A percentile compares a stretch with the other conserved stretches of the same genome.
Conservation (phyloP, 2,113 vertebrate species). For the Poecile atricapillus region DNA sequence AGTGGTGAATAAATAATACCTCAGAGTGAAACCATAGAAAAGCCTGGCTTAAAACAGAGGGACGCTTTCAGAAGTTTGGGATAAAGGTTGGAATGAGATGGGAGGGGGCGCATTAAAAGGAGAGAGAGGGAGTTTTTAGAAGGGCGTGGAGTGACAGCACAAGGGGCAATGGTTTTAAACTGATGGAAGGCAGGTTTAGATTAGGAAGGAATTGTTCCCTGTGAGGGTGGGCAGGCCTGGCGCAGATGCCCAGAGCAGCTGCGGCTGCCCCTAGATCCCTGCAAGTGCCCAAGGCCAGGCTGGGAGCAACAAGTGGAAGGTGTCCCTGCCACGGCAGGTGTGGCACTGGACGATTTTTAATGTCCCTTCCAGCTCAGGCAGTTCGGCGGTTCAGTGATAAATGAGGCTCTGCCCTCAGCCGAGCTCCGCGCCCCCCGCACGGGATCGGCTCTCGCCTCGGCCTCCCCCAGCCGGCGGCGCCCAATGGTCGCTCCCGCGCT, state of each 20-base stretch:
- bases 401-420: accelerated
- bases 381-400: accelerated
- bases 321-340: accelerated
- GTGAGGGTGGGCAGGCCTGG: accelerated
- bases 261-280: too few relatives aligned
- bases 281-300: not conserved
- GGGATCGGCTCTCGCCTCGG: accelerated
- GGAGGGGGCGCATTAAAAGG: not conserved
- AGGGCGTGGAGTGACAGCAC: not conserved
- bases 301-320: not conserved
- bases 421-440: accelerated
- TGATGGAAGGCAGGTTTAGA: not conserved
- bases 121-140: not conserved
- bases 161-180: not conserved
- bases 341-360: not conserved
- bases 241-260: accelerated
- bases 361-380: accelerated
- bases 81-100: not conserved
- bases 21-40: not conserved
- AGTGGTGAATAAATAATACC: not conserved
- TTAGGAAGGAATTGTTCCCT: accelerated
- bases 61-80: not conserved
- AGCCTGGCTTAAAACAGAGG: not conserved
- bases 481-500: not conserved
- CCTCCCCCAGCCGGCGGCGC: accelerated